Evolutionary conservation across 2,888 invertebrate species (phyloP).

Genomic region (Acrobasis suavella): DNA sequence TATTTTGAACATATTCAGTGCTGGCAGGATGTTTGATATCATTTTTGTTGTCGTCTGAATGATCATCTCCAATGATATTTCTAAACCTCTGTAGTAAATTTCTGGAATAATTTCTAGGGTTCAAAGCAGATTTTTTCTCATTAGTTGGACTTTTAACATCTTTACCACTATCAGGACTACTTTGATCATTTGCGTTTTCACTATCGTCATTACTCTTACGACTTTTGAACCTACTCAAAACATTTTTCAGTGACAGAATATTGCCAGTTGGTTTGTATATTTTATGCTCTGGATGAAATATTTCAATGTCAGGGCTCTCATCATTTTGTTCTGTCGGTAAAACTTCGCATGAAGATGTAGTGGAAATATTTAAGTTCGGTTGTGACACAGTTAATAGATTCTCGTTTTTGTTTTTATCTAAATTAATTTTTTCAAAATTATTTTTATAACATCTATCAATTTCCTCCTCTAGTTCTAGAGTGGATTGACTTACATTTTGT

Average conservation of each 20-base stretch:
- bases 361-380: constrained; percentile 76
- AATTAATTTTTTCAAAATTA: constrained; percentile 66
- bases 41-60: constrained; percentile 63
- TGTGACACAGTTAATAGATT: constrained; percentile 59
- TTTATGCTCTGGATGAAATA: constrained; percentile 90
- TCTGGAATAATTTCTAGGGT: constrained; percentile 74
- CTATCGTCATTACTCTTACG: constrained; percentile 63
- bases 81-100: constrained; percentile 75
- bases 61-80: constrained; percentile 77
- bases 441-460: constrained; percentile 78
- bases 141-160: constrained; percentile 67
- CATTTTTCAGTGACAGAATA: constrained; percentile 79
- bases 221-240: constrained; percentile 80
- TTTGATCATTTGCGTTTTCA: constrained; percentile 73
- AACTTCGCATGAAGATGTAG: constrained; percentile 81
- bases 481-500: constrained; percentile 74
- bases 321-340: constrained; percentile 69
- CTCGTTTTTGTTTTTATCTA: constrained; percentile 66
- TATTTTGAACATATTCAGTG: constrained; percentile 47
- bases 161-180: constrained; percentile 59
- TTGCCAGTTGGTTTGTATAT: constrained; percentile 87
- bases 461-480: constrained; percentile 76
- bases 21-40: constrained; percentile 43
- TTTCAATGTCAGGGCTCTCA: constrained; percentile 69
- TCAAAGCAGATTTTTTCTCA: constrained; percentile 69